Evolutionary conservation across 2,113 vertebrate species (phyloP).

Genomic region (Ciconia stormi): DNA sequence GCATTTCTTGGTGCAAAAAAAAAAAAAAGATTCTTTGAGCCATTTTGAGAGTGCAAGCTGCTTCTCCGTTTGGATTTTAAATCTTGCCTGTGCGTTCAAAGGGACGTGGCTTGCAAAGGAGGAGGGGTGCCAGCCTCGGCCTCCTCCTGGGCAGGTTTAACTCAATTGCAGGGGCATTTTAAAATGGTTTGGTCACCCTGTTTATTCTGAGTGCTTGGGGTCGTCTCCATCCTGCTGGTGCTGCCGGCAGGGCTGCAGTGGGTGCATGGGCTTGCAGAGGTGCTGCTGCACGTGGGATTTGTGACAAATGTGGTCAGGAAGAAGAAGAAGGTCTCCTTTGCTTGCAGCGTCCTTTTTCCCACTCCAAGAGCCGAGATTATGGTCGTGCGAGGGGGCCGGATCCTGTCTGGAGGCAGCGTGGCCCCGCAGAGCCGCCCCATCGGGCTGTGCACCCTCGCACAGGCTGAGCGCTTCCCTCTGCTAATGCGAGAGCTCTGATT

Average conservation of each 20-base stretch:
- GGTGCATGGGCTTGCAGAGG: not conserved
- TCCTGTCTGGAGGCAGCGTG: not conserved
- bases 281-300: not conserved
- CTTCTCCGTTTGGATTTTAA: not conserved
- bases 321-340: not conserved
- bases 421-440: rapidly evolving
- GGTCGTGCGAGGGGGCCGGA: rapidly evolving
- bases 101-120: rapidly evolving
- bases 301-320: not conserved
- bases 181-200: not conserved
- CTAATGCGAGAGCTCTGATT: not conserved
- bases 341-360: not conserved
- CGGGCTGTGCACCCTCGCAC: not conserved
- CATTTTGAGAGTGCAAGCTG: not conserved
- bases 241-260: rapidly evolving
- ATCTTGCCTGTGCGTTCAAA: not conserved
- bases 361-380: not conserved
- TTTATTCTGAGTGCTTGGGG: not conserved
- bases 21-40: not conserved
- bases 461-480: not conserved
- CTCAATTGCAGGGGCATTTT: not conserved
- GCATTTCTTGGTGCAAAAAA: not conserved
- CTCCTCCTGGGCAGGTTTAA: not conserved
- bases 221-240: not conserved
- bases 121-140: not conserved